Conservation (phyloP, 2,797 vertebrate genomes). For the Tokudaia tokunoshimensis region DNA sequence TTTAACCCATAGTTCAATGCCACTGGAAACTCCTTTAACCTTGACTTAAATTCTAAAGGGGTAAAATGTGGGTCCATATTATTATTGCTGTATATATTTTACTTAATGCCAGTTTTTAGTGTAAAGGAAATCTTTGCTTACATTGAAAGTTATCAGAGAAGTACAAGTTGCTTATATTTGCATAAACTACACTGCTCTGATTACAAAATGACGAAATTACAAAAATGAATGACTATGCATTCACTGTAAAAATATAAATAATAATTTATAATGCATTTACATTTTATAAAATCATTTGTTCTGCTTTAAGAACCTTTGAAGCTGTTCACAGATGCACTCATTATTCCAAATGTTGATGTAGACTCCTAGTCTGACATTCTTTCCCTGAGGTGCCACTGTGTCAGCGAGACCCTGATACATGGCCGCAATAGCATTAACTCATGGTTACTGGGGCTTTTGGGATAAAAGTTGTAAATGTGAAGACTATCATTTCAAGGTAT, state of each 20-base stretch:
- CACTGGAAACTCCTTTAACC: background rate
- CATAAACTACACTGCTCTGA: background rate
- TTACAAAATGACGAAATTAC: constrained; percentile 16
- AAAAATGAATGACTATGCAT: constrained; percentile 39
- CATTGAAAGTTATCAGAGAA: constrained; percentile 48
- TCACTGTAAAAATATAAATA: background rate
- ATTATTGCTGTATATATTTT: constrained; percentile 48
- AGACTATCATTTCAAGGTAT: constrained; percentile 18
- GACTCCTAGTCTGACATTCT: background rate
- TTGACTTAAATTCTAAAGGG: constrained; percentile 34
- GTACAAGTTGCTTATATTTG: constrained; percentile 48
- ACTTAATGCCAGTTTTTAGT: background rate
- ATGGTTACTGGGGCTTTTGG: constrained; percentile 9
- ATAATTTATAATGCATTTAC: background rate
- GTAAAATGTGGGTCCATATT: constrained; percentile 3
- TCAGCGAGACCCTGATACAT: constrained; percentile 26
- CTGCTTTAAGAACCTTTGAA: background rate
- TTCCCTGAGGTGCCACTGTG: background rate
- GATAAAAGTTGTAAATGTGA: constrained; percentile 38
- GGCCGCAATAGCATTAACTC: constrained; percentile 1
- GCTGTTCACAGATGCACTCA: constrained; percentile 56
- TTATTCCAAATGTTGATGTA: constrained; percentile 58
- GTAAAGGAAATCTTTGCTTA: constrained; percentile 62
- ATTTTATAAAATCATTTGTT: constrained; percentile 68
- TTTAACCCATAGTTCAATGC: background rate